Evolutionary conservation across 2,888 invertebrate species (phyloP).

Genomic region (Drosophila suboccidentalis): DNA sequence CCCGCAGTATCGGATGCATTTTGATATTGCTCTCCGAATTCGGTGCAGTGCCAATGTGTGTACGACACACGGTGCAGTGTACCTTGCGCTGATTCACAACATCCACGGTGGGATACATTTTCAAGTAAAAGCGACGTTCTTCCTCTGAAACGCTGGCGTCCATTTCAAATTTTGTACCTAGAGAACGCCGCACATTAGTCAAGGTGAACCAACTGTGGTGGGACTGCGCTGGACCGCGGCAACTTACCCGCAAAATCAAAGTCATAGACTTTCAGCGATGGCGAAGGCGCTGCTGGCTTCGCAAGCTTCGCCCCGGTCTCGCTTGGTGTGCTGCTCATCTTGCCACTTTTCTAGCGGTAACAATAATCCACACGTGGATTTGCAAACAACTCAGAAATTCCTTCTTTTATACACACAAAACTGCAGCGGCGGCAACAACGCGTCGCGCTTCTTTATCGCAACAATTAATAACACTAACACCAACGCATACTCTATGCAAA

Average conservation of each 20-base stretch:
- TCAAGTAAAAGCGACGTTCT: conserved; percentile 87
- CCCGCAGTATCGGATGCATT: conserved; percentile 91
- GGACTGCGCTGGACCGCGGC: background rate
- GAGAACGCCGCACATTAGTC: conserved; percentile 35
- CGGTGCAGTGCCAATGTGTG: conserved; percentile 91
- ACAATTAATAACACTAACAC: conserved; percentile 29
- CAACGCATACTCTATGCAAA: conserved; percentile 13
- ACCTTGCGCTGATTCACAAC: conserved; percentile 87
- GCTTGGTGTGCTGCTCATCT: conserved; percentile 46
- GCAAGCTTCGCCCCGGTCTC: conserved; percentile 38
- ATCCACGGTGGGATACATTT: conserved; percentile 88
- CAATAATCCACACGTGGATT: conserved; percentile 43
- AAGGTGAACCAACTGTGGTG: no score
- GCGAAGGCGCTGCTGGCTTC: conserved; percentile 54
- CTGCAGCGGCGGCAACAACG: conserved; percentile 34
- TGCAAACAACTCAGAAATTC: conserved; percentile 6
- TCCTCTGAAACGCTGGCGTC: conserved; percentile 87
- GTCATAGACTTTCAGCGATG: conserved; percentile 54
- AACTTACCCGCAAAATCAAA: conserved; percentile 63
- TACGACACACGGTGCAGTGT: conserved; percentile 92
- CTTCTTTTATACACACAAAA: conserved; percentile 14
- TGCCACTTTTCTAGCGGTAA: conserved; percentile 12
- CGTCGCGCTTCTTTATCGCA: conserved; percentile 46
- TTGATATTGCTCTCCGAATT: conserved; percentile 88
- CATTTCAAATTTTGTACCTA: conserved; percentile 85